Conservation (phyloP, 2,113 vertebrate species). For the Physeter macrocephalus region DNA sequence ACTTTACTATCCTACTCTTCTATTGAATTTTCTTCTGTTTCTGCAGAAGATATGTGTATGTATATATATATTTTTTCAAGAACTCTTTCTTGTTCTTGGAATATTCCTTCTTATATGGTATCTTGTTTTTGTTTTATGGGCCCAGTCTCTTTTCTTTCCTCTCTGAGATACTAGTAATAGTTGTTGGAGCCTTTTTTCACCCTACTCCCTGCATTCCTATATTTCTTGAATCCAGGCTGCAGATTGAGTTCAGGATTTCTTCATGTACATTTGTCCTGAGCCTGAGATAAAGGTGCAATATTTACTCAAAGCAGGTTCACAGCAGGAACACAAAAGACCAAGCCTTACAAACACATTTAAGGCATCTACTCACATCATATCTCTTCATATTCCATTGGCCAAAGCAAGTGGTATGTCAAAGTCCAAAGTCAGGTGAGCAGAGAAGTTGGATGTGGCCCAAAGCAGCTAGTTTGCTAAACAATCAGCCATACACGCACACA, state of each 20-base stretch:
- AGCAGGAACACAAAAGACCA: neutral
- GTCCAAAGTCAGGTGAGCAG: neutral
- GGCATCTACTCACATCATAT: neutral
- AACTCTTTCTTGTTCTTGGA: neutral
- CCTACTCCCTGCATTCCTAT: neutral
- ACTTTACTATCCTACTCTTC: neutral
- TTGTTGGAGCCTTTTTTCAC: neutral
- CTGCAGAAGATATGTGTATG: neutral
- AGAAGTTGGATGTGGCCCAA: neutral
- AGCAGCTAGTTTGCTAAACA: neutral
- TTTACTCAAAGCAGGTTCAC: neutral
- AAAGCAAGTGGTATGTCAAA: neutral
- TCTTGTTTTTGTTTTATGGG: neutral
- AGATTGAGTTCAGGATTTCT: neutral
- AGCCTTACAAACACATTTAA: neutral
- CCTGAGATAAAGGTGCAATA: neutral
- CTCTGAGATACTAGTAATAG: neutral
- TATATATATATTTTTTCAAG: neutral
- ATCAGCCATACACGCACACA: neutral
- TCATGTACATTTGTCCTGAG: neutral
- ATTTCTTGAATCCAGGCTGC: neutral
- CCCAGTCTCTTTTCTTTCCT: neutral
- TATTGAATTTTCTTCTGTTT: neutral
- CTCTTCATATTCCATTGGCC: neutral
- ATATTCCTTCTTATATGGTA: neutral